Evolutionary conservation across 2,797 vertebrate species (phyloP).

Genomic region (Trematomus bernacchii): DNA sequence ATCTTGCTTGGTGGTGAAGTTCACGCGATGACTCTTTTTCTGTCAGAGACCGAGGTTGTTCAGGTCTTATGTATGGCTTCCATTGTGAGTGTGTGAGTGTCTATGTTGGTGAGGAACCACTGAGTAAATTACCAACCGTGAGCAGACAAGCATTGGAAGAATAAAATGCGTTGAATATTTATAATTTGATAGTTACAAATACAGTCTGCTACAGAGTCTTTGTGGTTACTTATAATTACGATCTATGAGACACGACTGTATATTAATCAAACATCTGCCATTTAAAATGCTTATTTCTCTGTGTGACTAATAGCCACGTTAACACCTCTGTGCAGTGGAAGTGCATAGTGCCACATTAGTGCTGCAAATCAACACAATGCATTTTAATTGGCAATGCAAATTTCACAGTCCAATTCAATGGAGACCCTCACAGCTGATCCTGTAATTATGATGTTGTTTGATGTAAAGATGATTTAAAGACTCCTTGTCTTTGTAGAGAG

Average conservation of each 20-base stretch:
- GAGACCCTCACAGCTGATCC: conserved; percentile 30
- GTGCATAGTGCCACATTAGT: conserved; percentile 51
- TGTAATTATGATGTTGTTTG: conserved; percentile 42
- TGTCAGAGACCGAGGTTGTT: conserved; percentile 26
- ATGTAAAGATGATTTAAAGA: conserved; percentile 24
- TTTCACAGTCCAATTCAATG: conserved; percentile 18
- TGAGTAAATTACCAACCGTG: conserved; percentile 6
- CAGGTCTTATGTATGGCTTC: conserved; percentile 6
- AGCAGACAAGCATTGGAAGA: conserved; percentile 2
- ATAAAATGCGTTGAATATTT: conserved; percentile 14
- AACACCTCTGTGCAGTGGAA: conserved; percentile 36
- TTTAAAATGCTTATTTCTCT: conserved; percentile 32
- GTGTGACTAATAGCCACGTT: conserved; percentile 33
- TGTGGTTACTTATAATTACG: conserved; percentile 32
- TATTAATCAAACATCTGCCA: conserved; percentile 31
- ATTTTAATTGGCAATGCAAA: conserved; percentile 41
- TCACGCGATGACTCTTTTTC: conserved; percentile 22
- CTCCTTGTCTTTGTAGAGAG: conserved; percentile 1
- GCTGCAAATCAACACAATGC: conserved; percentile 42
- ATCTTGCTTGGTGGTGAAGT: conserved; percentile 25
- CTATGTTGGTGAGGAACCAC: background rate
- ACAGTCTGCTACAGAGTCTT: conserved; percentile 21
- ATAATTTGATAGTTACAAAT: conserved; percentile 1
- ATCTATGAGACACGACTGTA: conserved; percentile 28
- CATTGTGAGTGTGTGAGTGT: conserved; percentile 3